Percentiles rank a stretch among this genome's conserved stretches.
Evolutionary conservation across 2,113 vertebrate genomes (phyloP).

Genomic region (Myodes glareolus): DNA sequence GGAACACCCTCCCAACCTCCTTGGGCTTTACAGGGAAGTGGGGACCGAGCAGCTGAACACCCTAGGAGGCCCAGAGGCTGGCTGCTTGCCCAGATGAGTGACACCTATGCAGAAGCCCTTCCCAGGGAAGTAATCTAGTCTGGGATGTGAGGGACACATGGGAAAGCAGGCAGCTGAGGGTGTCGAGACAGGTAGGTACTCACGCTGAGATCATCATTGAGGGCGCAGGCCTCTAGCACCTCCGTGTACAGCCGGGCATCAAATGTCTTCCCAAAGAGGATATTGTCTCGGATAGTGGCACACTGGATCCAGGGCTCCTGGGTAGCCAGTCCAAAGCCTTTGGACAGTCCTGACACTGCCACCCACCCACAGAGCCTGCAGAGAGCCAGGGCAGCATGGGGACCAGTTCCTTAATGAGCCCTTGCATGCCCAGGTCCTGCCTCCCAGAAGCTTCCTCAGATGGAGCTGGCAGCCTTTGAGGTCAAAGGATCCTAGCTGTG

Average conservation of each 20-base stretch:
- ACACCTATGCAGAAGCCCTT: neutral
- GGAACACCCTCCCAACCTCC: neutral
- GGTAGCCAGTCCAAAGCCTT: conserved; percentile 92
- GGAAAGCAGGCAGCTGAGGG: neutral
- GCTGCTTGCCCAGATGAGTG: neutral
- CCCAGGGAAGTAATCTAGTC: neutral
- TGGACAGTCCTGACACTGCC: conserved; percentile 88
- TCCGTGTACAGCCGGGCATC: conserved; percentile 89
- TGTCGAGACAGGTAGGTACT: conserved; percentile 76
- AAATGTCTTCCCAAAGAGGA: conserved; percentile 94
- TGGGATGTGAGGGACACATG: neutral
- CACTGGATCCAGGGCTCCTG: conserved; percentile 99
- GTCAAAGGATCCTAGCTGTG: neutral
- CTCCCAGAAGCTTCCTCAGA: neutral
- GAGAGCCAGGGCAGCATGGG: conserved; percentile 31
- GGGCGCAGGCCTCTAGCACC: conserved; percentile 95
- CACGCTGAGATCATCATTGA: conserved; percentile 93
- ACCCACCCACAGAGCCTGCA: conserved; percentile 90
- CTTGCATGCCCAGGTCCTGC: neutral
- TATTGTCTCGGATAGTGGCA: conserved; percentile 94
- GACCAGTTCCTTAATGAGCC: neutral
- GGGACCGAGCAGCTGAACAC: neutral
- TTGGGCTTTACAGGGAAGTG: neutral
- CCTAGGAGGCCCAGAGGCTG: neutral
- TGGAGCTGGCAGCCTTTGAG: neutral